A percentile compares a stretch with the other conserved stretches of the same genome.
phyloP scores from a whole-genome alignment of 2,113 vertebrate genomes.

The Saguinus imperator region DNA sequence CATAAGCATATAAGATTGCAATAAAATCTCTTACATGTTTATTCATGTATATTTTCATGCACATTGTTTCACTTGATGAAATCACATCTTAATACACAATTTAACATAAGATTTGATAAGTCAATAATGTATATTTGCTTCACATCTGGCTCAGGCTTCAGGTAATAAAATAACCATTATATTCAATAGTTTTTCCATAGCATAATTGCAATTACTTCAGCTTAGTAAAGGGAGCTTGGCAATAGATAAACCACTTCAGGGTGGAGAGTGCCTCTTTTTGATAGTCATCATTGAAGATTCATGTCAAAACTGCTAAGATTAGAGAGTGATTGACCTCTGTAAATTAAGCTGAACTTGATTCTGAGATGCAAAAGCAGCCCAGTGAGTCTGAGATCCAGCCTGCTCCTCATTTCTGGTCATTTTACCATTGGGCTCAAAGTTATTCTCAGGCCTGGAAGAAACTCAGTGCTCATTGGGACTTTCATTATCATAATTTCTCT shows the following conservation, averaged over 20 bases:
- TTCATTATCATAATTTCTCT: not conserved
- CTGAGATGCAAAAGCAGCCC: not conserved
- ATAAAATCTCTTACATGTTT: not conserved
- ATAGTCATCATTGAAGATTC: rapidly evolving
- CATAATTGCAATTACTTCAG: not conserved
- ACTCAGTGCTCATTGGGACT: not conserved
- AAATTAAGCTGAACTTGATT: not conserved
- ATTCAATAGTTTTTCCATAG: rapidly evolving
- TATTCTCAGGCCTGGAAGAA: not conserved
- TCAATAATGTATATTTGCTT: rapidly evolving
- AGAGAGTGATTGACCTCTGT: not conserved
- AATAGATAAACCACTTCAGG: not conserved
- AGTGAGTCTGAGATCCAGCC: not conserved
- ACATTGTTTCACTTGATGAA: not conserved
- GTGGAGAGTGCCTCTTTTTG: not conserved
- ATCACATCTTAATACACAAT: not conserved
- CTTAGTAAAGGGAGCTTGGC: too few relatives aligned
- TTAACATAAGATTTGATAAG: not conserved
- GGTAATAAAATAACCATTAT: not conserved
- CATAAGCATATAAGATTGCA: not conserved
- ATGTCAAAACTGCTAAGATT: not conserved
- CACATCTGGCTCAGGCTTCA: too few relatives aligned
- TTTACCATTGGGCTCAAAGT: not conserved
- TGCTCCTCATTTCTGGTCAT: not conserved
- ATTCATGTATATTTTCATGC: not conserved